Evolutionary conservation across 2,797 vertebrate genomes (phyloP), one percentile per base, ranked within the genome.

Genomic region (Ptychobarbus kaznakovi): DNA sequence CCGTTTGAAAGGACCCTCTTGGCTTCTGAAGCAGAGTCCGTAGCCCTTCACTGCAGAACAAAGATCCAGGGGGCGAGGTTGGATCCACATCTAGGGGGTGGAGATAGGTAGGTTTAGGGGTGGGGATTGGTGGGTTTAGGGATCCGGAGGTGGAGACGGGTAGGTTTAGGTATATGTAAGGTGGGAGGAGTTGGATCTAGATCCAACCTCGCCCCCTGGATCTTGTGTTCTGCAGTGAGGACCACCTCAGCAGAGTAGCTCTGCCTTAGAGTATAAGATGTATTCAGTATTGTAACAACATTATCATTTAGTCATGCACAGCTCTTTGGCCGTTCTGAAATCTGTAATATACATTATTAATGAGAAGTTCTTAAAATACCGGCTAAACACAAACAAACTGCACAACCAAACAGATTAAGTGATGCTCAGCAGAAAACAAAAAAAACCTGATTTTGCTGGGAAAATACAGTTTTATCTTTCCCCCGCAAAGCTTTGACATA

Each of bases 311-410:
- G 51, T 58, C 38, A 72, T 72, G 49, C 32, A 81, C 2, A 51
- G 49, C 40, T 65, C 86, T 56, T 77, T 46, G 42, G 70, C 63
- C 40, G 22, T 58, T 80, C 80, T 63, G 32, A 86, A 63, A 22
- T n/a, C n/a, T 79, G 75, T 78, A 25, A 20, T 53, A 80, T 86
- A 38, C 58, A 88, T 88, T 85, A 85, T 88, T 81, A 84, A 85
- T 89, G 72, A 69, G 35, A 28, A 49, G 15, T 73, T 81, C 65
- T 79, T 80, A 86, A 83, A 89, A 83, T 51, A 77, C 32, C 12
- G 16, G 15, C 28, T 38, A 56, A 82, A 78, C 18, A 76, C 66
- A 69, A 51, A 76, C 66, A 69, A 51, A 51, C 20, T 32, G 16
- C 35, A 18, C 35, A 66, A 9, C n/a, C 66, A 73, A 75, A 58